Base-by-base conservation (phyloP, 2,113 vertebrate genomes). In the Sylvietta virens region DNA sequence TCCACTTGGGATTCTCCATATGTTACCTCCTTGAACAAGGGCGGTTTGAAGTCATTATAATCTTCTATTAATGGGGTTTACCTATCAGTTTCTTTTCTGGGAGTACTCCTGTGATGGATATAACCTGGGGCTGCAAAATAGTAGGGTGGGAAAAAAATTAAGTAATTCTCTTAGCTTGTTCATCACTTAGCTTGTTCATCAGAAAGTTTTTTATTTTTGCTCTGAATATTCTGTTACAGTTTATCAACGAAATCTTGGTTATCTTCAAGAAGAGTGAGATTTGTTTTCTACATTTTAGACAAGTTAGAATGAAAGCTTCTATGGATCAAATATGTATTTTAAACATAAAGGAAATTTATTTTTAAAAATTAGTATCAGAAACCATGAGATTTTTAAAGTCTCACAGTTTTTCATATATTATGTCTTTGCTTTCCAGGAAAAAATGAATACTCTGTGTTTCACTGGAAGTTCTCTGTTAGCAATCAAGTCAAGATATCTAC, bases 1-100 rank as follows among this genome's bases (percentile, higher is more conserved):
- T 96, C 65, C 80, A 88, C 64, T 96, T 95, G 79, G 71, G 89
- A 98, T 93, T 98, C 83, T 78, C 90, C 88, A 74, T 92, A 96
- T 94, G 90, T 76, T 96, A 92, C 93, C 33, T 65, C 69, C 72
- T 71, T 40, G 93, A 96, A 93, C 76, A 97, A 98, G 88, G 92
- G 39, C 79, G 94, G 39, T 96, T 94, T 82, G 67, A 97, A 97
- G 88, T 96, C 47, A 92, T 88, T 97, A 86, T 74, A 92, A 95
- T 97, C 85, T 95, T 61, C 77, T 64, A 23, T 94, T 96, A 94
- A 92, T 81, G 82, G 82, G 84, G 42, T 84, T 95, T 94, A 82
- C 88, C 79, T 92, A 87, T 81, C 73, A 80, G 67, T 81, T 78
- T 88, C 24, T 88, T 97, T 95, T 96, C 93, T 83, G 58, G 65